A percentile compares a stretch with the other conserved stretches of the same genome.
phyloP scores from a whole-genome alignment of 1,140 invertebrate genomes.

The Magallana gigas region DNA sequence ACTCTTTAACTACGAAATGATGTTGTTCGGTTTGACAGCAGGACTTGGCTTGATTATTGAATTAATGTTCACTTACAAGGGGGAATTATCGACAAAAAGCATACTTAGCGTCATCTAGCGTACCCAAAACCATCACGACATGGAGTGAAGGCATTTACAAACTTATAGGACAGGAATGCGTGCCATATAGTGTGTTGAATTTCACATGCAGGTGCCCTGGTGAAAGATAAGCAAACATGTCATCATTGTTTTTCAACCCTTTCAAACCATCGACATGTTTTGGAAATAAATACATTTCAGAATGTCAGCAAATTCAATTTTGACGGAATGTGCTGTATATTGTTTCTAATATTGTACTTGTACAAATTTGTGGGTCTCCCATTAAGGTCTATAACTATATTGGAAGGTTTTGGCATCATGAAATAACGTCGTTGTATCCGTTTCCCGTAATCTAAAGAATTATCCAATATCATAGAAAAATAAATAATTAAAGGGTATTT shows the following conservation, averaged over 20 bases:
- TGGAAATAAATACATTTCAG: too few species aligned
- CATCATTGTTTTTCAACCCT: not conserved
- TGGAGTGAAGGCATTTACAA: not conserved
- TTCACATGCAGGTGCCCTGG: not conserved
- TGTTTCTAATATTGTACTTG: too few species aligned
- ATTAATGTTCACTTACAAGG: not conserved
- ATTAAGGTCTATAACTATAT: too few species aligned
- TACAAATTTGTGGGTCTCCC: too few species aligned
- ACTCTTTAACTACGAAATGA: too few species aligned
- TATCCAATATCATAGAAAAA: too few species aligned
- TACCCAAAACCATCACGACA: not conserved
- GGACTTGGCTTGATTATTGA: not conserved
- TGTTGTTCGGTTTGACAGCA: not conserved
- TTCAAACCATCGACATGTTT: not conserved
- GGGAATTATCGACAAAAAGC: not conserved
- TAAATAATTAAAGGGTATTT: too few species aligned
- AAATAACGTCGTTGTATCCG: too few species aligned
- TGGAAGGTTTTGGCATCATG: too few species aligned
- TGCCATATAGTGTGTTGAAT: not conserved
- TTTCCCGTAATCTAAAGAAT: too few species aligned
- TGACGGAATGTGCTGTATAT: too few species aligned
- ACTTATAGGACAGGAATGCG: not conserved
- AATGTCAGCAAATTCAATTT: too few species aligned
- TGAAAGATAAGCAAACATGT: conserved; percentile 16
- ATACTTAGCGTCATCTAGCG: not conserved